A percentile compares a stretch with the other conserved stretches of the same genome.
Conservation (phyloP, 1,140 invertebrate genomes). For the Diorhabda carinulata region DNA sequence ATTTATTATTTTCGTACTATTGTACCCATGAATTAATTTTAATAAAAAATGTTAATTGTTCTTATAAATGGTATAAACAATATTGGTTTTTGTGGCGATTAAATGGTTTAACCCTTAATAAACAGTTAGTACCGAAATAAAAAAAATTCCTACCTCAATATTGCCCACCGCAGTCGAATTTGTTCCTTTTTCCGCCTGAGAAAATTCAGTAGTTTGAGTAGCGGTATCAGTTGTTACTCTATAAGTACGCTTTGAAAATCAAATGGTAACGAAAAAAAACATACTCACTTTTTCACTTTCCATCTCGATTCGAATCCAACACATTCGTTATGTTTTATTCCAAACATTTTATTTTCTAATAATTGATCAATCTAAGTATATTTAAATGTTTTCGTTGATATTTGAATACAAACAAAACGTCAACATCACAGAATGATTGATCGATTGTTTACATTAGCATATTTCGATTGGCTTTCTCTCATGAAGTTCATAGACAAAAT, state of each 20-base stretch:
- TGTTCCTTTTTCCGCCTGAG: conserved; percentile 23
- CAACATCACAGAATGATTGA: too few relatives aligned
- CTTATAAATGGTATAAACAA: too few relatives aligned
- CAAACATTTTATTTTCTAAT: conserved; percentile 32
- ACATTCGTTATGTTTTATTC: conserved; percentile 40
- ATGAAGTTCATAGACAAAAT: too few relatives aligned
- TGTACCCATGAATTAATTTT: too few relatives aligned
- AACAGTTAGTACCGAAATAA: too few relatives aligned
- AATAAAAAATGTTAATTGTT: too few relatives aligned
- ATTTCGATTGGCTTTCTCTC: too few relatives aligned
- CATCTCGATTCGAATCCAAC: conserved; percentile 44
- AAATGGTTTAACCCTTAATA: too few relatives aligned
- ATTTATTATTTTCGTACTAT: too few relatives aligned
- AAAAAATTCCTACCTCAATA: conserved; percentile 17
- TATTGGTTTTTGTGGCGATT: too few relatives aligned
- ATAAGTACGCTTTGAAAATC: conserved; percentile 12
- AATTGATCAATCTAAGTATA: too few relatives aligned
- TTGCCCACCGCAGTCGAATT: conserved; percentile 19
- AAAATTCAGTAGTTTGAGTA: conserved; percentile 35
- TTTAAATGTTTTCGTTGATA: background rate
- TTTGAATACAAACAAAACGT: conserved; percentile 15
- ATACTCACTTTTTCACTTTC: conserved; percentile 41
- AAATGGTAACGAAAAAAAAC: conserved; percentile 10
- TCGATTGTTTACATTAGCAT: too few relatives aligned
- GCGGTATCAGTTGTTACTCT: conserved; percentile 32